These are phyloP conservation scores for Paramisgurnus dabryanus DNA, from an alignment of 2,113 vertebrate species.

Conservation along the genomic window DNA sequence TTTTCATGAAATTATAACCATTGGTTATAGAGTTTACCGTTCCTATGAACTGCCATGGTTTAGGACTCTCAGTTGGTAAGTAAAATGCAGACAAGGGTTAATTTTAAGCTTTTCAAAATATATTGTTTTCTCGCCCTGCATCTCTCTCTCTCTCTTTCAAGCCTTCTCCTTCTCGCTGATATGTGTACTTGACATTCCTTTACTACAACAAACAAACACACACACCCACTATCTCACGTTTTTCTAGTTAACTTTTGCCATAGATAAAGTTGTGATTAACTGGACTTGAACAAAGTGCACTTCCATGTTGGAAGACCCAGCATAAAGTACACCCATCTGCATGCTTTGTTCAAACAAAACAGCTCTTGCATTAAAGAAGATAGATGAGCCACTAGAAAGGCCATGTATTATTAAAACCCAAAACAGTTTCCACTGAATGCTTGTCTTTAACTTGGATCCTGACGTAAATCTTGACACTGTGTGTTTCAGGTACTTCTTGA, in stretches of 20 bases:
- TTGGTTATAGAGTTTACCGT: conserved; percentile 95
- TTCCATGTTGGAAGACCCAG: conserved; percentile 66
- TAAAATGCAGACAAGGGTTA: not conserved
- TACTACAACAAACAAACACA: conserved; percentile 20
- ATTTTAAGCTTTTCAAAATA: not conserved
- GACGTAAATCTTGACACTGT: not conserved
- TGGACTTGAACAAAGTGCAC: conserved; percentile 68
- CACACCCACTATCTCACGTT: conserved; percentile 10
- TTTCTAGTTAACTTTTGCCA: conserved; percentile 35
- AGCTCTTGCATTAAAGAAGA: not conserved
- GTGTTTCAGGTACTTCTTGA: conserved; percentile 88
- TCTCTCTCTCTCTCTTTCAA: not conserved
- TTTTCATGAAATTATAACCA: conserved; percentile 97
- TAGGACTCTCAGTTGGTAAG: conserved; percentile 95
- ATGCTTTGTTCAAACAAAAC: conserved; percentile 41
- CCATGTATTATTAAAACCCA: not conserved
- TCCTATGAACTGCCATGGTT: conserved; percentile 97
- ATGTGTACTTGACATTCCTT: conserved; percentile 2
- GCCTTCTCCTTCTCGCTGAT: not conserved
- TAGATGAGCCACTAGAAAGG: not conserved
- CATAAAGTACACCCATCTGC: conserved; percentile 44
- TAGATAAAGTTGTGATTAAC: conserved; percentile 46
- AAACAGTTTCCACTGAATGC: not conserved
- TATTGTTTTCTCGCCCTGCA: not conserved
- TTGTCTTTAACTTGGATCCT: not conserved